Conservation (phyloP, 2,113 vertebrate species). For the Bufo bufo region DNA sequence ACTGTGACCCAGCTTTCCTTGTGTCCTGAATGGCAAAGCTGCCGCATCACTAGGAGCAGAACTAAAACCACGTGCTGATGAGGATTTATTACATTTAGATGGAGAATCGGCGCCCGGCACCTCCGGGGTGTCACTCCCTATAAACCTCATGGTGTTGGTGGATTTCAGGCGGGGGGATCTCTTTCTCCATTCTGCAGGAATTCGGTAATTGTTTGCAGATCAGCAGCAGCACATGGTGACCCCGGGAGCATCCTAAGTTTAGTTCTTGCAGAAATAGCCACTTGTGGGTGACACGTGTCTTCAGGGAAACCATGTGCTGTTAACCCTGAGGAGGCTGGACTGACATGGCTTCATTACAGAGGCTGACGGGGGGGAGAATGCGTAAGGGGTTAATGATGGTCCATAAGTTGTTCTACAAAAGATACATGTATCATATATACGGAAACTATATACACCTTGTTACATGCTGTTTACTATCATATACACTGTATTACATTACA, state of each 20-base stretch:
- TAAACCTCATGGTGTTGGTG: background rate
- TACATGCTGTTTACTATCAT: too few relatives aligned
- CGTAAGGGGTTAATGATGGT: background rate
- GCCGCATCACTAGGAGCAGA: too few relatives aligned
- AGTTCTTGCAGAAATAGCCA: slow-evolving; percentile 45
- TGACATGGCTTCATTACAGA: background rate
- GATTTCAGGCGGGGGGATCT: background rate
- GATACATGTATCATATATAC: too few relatives aligned
- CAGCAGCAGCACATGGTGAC: slow-evolving; percentile 29
- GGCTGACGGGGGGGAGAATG: background rate
- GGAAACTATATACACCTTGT: too few relatives aligned
- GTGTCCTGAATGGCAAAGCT: too few relatives aligned
- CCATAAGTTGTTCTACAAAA: too few relatives aligned
- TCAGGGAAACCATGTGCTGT: background rate
- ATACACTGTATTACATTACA: too few relatives aligned
- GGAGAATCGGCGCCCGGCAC: background rate
- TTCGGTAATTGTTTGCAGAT: slow-evolving; percentile 25
- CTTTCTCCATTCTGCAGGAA: background rate
- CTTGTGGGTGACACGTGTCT: slow-evolving; percentile 40
- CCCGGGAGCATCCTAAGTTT: background rate
- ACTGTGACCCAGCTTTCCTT: background rate
- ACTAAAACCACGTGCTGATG: too few relatives aligned
- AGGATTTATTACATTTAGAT: too few relatives aligned
- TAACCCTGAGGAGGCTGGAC: background rate
- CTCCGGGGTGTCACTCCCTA: background rate